Percentiles rank a stretch among this genome's conserved stretches.
Evolutionary conservation across 1,140 invertebrate species (phyloP).

Genomic region (Penaeus chinensis): DNA sequence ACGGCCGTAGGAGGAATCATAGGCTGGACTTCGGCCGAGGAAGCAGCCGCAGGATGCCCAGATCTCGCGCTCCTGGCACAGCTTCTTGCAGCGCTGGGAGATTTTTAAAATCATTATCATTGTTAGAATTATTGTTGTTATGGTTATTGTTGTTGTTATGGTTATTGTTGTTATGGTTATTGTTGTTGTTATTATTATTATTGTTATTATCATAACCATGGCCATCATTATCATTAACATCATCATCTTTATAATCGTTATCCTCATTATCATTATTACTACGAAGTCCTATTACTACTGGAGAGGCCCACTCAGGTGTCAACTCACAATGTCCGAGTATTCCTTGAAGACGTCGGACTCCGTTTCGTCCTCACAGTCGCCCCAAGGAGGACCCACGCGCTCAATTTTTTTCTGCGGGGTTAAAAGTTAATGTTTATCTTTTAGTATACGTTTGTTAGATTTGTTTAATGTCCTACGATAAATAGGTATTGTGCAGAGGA

Average conservation of each 20-base stretch:
- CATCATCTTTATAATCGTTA: too few species aligned
- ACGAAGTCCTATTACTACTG: neutral
- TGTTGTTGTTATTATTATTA: too few species aligned
- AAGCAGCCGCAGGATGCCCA: slow-evolving; percentile 40
- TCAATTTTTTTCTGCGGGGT: slow-evolving; percentile 42
- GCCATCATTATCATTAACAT: too few species aligned
- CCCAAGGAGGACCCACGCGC: slow-evolving; percentile 40
- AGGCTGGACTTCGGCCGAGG: slow-evolving; percentile 37
- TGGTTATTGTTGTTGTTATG: too few species aligned
- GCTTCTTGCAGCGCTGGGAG: slow-evolving; percentile 48
- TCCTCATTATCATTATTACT: too few species aligned
- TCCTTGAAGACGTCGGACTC: neutral
- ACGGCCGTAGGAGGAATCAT: neutral
- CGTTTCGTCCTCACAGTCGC: slow-evolving; percentile 19
- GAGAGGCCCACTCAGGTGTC: neutral
- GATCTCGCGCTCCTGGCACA: slow-evolving; percentile 45
- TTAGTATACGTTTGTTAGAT: neutral
- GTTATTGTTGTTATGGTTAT: too few species aligned
- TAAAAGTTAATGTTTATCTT: neutral
- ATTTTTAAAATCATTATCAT: neutral
- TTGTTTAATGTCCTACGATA: too few species aligned
- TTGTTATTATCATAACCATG: too few species aligned
- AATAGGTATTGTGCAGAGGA: too few species aligned
- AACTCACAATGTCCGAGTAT: slow-evolving; percentile 40
- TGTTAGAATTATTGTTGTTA: too few species aligned